Evolutionary conservation across 2,888 invertebrate species (phyloP).

Genomic region (Rhamnusium bicolor): DNA sequence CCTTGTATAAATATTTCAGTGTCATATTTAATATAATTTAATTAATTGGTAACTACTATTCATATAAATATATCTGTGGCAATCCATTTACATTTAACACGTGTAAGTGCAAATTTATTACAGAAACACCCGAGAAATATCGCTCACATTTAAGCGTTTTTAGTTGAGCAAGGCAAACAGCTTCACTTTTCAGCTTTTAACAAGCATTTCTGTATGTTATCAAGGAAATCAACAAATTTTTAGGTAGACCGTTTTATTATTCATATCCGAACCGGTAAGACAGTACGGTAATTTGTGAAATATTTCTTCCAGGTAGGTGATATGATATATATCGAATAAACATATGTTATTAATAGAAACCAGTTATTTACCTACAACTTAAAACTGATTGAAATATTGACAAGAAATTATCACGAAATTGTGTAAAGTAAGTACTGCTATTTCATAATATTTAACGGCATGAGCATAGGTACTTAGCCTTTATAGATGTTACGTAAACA

Average conservation of each 20-base stretch:
- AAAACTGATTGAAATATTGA: not conserved
- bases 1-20: not conserved
- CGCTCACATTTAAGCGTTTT: slow-evolving; percentile 16
- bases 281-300: not conserved
- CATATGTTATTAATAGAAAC: not conserved
- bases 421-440: not conserved
- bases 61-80: not conserved
- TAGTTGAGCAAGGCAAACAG: slow-evolving; percentile 5
- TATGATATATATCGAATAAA: not conserved
- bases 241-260: not conserved
- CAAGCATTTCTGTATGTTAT: not conserved
- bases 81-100: not conserved
- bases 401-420: not conserved
- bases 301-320: not conserved
- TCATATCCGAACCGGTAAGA: not conserved
- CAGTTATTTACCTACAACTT: not conserved
- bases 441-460: not conserved
- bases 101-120: slow-evolving; percentile 14
- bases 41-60: not conserved
- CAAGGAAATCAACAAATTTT: slow-evolving; percentile 12
- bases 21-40: not conserved
- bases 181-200: not conserved
- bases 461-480: not conserved
- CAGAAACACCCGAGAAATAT: slow-evolving; percentile 20
- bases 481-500: not conserved